Evolutionary conservation across 2,113 vertebrate genomes (phyloP), one percentile per base, ranked within the genome.

Genomic region (Cryptomyrus ogoouensis): DNA sequence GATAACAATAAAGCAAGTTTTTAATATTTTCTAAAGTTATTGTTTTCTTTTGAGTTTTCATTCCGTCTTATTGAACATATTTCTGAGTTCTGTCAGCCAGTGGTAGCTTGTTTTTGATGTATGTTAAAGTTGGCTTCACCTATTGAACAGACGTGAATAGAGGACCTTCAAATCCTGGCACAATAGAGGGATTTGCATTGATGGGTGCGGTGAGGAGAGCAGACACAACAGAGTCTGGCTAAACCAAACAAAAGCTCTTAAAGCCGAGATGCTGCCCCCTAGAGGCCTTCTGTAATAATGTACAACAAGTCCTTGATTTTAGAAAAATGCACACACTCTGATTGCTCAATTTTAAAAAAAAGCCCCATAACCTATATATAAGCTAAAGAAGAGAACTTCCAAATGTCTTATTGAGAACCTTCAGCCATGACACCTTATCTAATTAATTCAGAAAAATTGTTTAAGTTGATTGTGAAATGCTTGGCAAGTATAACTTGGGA

Each of bases 1-100:
- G n/a, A 87, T 53, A n/a, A 39, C 21, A 86, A 87, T 87, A 87
- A 87, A 87, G 50, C 49, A 47, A 87, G 15, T 53, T 84, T 84
- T 83, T 83, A 83, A 44, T 46, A 52, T 86, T 87, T 87, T 87
- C 19, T 87, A 52, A 52, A 85, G 83, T 49, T 44, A 10, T 21
- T 5, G 53, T 85, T 84, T 84, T 84, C 19, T 47, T 87, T 87
- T 87, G 49, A 31, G 12, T 24, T 47, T n/a, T 47, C 21, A 8
- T 84, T 44, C 44, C 35, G 0, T 39, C 35, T 19, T 42, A 35
- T 42, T 24, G 47, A 44, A 84, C 19, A 12, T n/a, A 15, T 83
- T 83, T 42, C 39, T 0, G 35, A 35, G 19, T 83, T 42, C 42
- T 46, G 17, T 83, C 6, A n/a, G 35, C 42, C 80, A 83, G 0